Conservation (phyloP, 2,797 vertebrate species). For the Spinibarbus caldwelli region DNA sequence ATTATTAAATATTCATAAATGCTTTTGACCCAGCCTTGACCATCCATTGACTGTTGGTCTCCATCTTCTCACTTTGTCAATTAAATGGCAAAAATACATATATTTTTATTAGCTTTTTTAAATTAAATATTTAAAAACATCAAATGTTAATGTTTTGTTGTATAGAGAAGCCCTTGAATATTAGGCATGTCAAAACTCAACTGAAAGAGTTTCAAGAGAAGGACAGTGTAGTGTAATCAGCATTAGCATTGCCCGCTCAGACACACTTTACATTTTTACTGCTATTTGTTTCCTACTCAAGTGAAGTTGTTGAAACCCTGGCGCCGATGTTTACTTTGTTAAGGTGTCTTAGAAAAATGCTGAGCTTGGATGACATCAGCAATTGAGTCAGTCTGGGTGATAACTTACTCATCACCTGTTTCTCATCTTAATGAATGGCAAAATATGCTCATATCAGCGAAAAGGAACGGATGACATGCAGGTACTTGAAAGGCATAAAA, state of each 20-base stretch:
- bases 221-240: neutral
- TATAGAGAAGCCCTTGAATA: neutral
- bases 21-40: neutral
- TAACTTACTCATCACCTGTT: conserved; percentile 28
- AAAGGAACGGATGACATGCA: conserved; percentile 34
- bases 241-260: neutral
- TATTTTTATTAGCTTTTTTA: neutral
- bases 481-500: conserved; percentile 17
- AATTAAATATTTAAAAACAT: neutral
- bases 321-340: neutral
- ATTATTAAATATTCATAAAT: conserved; percentile 3
- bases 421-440: conserved; percentile 20
- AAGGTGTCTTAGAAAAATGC: conserved; percentile 43
- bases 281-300: neutral
- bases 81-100: neutral
- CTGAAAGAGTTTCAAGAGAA: neutral
- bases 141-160: neutral
- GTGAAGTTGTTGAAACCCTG: neutral
- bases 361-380: conserved; percentile 47
- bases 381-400: conserved; percentile 41
- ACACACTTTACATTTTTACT: neutral
- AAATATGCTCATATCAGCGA: conserved; percentile 36
- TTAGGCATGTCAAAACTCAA: neutral
- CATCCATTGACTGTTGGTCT: neutral
- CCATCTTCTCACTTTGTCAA: neutral